phyloP scores from a whole-genome alignment of 2,888 invertebrate species.

The Parthenolecanium corni region DNA sequence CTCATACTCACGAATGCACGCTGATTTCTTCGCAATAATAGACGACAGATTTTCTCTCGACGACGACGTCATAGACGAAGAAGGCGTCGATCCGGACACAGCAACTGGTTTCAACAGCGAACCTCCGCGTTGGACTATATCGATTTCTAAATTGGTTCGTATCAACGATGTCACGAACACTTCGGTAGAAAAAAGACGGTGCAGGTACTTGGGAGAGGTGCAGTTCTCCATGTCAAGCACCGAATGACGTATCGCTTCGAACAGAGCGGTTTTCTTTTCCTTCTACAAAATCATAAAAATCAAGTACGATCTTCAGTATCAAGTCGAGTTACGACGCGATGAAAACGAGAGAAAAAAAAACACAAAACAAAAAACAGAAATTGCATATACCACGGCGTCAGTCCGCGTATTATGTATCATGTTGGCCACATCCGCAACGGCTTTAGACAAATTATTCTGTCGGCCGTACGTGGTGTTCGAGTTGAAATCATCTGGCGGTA shows the following conservation, averaged over 20 bases:
- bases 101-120: slow-evolving; percentile 36
- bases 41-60: slow-evolving; percentile 8
- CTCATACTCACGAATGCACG: slow-evolving; percentile 3
- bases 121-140: slow-evolving; percentile 80
- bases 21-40: slow-evolving; percentile 3
- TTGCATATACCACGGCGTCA: not conserved
- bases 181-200: slow-evolving; percentile 41
- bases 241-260: slow-evolving; percentile 69
- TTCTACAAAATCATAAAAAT: slow-evolving; percentile 37
- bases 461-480: not conserved
- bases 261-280: slow-evolving; percentile 48
- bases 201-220: slow-evolving; percentile 68
- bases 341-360: not conserved
- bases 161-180: slow-evolving; percentile 63
- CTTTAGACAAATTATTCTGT: slow-evolving; percentile 1
- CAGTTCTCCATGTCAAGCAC: slow-evolving; percentile 90
- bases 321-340: not conserved
- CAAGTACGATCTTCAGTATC: no score
- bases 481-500: slow-evolving; percentile 46
- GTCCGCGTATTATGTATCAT: not conserved
- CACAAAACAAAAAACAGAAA: no score
- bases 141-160: slow-evolving; percentile 84
- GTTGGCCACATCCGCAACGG: slow-evolving; percentile 4
- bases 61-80: not conserved
- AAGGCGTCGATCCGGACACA: not conserved